phyloP scores from a whole-genome alignment of 2,797 vertebrate genomes.

The Labeo calbasu region DNA sequence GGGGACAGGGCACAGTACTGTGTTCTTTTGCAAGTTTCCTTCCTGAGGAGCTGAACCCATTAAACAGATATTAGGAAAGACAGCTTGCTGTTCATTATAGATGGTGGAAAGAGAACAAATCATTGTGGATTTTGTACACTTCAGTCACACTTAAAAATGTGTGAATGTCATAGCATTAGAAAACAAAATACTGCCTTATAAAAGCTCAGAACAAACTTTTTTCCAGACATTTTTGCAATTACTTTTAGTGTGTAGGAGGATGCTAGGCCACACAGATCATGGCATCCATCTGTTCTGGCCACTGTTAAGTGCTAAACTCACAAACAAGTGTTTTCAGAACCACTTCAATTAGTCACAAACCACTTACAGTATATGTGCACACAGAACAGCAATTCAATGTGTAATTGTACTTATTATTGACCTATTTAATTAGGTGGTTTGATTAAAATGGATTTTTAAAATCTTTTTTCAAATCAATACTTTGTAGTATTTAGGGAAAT shows the following conservation, averaged over 20 bases:
- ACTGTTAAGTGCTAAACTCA: conserved; percentile 15
- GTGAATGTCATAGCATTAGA: background rate
- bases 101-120: background rate
- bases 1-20: background rate
- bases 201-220: background rate
- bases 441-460: background rate
- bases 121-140: background rate
- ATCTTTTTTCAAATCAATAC: background rate
- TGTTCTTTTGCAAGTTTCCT: background rate
- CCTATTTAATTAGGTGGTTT: background rate
- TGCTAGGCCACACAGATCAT: background rate
- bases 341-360: conserved; percentile 23
- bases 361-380: background rate
- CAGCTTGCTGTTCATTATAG: conserved; percentile 32
- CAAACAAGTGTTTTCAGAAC: conserved; percentile 32
- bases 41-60: conserved; percentile 1
- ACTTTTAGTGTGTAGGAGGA: conserved; percentile 35
- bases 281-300: conserved; percentile 35
- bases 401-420: background rate
- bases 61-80: conserved; percentile 18
- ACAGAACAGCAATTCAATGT: background rate
- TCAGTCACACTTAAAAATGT: background rate
- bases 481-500: background rate
- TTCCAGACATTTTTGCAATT: background rate
- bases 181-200: background rate